phyloP scores from a whole-genome alignment of 1,140 invertebrate genomes.

The Mercenaria mercenaria region DNA sequence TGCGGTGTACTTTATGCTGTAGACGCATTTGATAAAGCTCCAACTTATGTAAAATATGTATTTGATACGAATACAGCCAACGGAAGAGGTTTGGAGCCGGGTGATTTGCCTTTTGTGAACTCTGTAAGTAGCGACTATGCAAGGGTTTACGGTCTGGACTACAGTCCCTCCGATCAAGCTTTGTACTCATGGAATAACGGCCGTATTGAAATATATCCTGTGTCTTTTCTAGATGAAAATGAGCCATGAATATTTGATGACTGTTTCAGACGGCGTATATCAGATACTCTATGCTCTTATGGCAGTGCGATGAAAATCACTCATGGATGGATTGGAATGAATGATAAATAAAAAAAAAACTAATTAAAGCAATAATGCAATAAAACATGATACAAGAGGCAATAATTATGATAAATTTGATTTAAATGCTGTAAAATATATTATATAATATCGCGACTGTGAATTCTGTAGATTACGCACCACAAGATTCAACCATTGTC shows the following conservation, averaged over 20 bases:
- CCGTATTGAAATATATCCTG: constrained; percentile 87
- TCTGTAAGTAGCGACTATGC: constrained; percentile 68
- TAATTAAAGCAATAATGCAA: too few species aligned
- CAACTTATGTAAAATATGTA: constrained; percentile 78
- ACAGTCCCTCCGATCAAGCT: constrained; percentile 74
- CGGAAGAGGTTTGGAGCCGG: constrained; percentile 68
- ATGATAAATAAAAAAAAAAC: too few species aligned
- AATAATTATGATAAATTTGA: too few species aligned
- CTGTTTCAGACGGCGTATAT: too few species aligned
- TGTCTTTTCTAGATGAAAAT: constrained; percentile 48
- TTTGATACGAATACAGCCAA: constrained; percentile 79
- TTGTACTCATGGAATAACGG: constrained; percentile 81
- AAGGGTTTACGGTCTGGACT: constrained; percentile 78
- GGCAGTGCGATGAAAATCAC: too few species aligned
- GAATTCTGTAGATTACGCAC: too few species aligned
- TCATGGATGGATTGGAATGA: too few species aligned
- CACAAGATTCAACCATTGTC: too few species aligned
- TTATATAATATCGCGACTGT: too few species aligned
- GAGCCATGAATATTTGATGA: constrained; percentile 50
- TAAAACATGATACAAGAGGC: too few species aligned
- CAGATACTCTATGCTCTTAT: too few species aligned
- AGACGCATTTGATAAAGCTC: constrained; percentile 76
- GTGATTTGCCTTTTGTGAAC: constrained; percentile 74
- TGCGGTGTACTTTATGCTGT: constrained; percentile 82
- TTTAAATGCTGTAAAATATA: too few species aligned